A percentile compares a stretch with the other conserved stretches of the same genome.
Conservation (phyloP, 2,888 invertebrate genomes). For the Parnassius apollo region DNA sequence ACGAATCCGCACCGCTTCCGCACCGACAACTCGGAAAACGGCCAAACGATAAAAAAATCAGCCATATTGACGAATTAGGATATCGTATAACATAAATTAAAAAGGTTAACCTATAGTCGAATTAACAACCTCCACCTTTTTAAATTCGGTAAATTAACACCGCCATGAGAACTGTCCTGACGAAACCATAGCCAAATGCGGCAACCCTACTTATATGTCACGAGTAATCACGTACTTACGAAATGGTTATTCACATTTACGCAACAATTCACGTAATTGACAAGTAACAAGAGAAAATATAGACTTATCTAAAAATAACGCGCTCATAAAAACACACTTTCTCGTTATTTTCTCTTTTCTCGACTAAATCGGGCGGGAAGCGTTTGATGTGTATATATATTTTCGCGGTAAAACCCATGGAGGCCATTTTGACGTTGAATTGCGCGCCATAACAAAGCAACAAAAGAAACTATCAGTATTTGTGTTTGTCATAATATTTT, state of each 20-base stretch:
- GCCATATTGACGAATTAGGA: too few species aligned
- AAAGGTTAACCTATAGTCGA: too few species aligned
- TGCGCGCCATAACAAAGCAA: not conserved
- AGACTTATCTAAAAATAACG: slow-evolving; percentile 11
- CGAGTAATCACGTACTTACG: slow-evolving; percentile 16
- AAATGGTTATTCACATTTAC: slow-evolving; percentile 14
- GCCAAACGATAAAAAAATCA: too few species aligned
- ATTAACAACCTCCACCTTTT: too few species aligned
- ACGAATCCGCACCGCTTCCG: too few species aligned
- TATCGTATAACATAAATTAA: too few species aligned
- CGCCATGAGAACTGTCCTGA: too few species aligned
- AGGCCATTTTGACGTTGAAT: slow-evolving; percentile 18
- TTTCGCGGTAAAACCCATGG: slow-evolving; percentile 17
- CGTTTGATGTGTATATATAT: slow-evolving; percentile 25
- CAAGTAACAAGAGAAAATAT: slow-evolving; percentile 16
- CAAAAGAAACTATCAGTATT: not conserved
- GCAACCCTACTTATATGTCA: slow-evolving; percentile 7
- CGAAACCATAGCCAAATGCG: too few species aligned
- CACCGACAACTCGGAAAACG: too few species aligned
- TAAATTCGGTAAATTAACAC: too few species aligned
- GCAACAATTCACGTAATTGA: slow-evolving; percentile 14
- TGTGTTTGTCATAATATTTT: too few species aligned
- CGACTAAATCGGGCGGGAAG: slow-evolving; percentile 11
- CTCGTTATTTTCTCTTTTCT: slow-evolving; percentile 17
- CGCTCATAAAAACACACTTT: slow-evolving; percentile 18